Conservation (phyloP, 2,797 vertebrate genomes). For the Myioborus melanocephalus region DNA sequence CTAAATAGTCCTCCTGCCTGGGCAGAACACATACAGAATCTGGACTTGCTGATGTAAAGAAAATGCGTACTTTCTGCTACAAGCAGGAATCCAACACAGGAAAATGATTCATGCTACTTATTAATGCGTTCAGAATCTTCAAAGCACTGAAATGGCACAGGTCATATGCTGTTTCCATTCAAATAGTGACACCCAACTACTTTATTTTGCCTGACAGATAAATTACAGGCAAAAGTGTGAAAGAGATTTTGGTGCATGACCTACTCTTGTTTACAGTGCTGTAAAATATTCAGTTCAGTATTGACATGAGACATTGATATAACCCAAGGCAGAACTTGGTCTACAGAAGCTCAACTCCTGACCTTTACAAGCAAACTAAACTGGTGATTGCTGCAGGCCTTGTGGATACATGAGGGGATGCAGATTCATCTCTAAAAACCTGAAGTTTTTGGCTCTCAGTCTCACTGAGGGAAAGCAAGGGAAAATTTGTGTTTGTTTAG, state of each 20-base stretch:
- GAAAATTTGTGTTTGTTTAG: neutral
- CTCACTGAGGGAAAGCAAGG: neutral
- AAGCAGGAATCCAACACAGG: slow-evolving; percentile 5
- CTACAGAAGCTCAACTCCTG: neutral
- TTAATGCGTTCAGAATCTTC: neutral
- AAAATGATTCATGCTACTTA: neutral
- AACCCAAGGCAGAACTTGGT: neutral
- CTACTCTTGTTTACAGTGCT: neutral
- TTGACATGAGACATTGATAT: neutral
- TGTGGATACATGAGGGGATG: neutral
- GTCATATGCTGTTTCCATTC: neutral
- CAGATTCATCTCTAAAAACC: neutral
- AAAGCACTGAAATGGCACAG: slow-evolving; percentile 47
- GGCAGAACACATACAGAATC: slow-evolving; percentile 42
- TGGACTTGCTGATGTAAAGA: slow-evolving; percentile 49
- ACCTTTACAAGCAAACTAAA: neutral
- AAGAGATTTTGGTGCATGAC: neutral
- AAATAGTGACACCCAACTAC: neutral
- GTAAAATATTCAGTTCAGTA: neutral
- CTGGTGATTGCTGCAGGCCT: neutral
- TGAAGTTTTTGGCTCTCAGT: neutral
- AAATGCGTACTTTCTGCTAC: neutral
- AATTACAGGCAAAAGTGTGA: neutral
- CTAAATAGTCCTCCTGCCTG: slow-evolving; percentile 62
- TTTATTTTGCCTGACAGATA: neutral